A percentile compares a stretch with the other conserved stretches of the same genome.
phyloP scores from a whole-genome alignment of 2,113 vertebrate genomes.

The Ctenomys sociabilis region DNA sequence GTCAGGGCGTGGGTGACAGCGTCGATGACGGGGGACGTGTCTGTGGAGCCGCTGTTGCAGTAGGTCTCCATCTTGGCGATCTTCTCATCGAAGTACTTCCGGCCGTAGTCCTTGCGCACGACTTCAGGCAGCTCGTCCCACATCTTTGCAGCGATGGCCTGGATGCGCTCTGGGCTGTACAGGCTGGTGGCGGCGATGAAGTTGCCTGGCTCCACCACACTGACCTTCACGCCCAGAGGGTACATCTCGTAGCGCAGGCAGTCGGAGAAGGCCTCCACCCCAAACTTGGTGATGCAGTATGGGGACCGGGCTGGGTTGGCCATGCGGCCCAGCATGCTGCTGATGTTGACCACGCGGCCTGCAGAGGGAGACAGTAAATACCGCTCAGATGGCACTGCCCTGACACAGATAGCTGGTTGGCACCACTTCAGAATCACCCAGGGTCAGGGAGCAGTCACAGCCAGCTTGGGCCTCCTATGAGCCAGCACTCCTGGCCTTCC shows the following conservation, averaged over 20 bases:
- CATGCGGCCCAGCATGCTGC: constrained; percentile 89
- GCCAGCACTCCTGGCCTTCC: neutral
- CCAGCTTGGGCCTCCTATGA: neutral
- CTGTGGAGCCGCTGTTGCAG: constrained; percentile 84
- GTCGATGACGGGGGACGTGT: constrained; percentile 84
- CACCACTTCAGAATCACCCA: neutral
- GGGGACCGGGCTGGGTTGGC: constrained; percentile 86
- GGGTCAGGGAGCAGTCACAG: neutral
- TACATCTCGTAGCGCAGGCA: constrained; percentile 90
- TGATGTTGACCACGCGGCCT: constrained; percentile 89
- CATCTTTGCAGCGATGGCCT: constrained; percentile 87
- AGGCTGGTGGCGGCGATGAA: constrained; percentile 89
- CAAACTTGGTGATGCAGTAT: constrained; percentile 90
- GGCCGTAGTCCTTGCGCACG: constrained; percentile 87
- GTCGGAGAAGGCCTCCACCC: constrained; percentile 89
- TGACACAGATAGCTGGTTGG: no score
- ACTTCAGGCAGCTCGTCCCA: constrained; percentile 87
- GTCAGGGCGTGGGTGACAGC: constrained; percentile 86
- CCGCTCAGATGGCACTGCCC: neutral
- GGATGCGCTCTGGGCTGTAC: constrained; percentile 87
- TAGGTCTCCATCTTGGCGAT: constrained; percentile 87
- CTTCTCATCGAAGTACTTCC: constrained; percentile 88
- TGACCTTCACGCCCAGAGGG: constrained; percentile 87
- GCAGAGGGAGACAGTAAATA: neutral
- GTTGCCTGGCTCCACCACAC: constrained; percentile 89